Conservation (phyloP, 30 jellyfish, hydroid and myxozoan species). For the Rhopilema esculentum region DNA sequence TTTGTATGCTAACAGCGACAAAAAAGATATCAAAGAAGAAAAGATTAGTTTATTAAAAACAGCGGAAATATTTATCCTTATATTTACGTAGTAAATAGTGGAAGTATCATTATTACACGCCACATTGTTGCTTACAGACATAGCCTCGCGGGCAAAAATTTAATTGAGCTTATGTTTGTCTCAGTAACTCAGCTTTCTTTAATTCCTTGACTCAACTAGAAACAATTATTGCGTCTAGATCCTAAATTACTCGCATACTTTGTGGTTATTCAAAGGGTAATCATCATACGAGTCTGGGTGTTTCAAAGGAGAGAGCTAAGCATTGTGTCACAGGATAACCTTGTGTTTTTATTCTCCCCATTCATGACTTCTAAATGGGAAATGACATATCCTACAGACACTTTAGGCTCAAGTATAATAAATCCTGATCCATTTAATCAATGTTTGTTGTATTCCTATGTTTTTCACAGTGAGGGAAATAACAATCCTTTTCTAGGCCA, state of each 20-base stretch:
- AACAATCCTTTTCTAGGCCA: constrained; percentile 21
- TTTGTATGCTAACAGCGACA: no score
- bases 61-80: no score
- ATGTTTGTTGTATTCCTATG: constrained; percentile 31
- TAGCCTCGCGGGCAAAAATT: not conserved
- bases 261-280: constrained; percentile 48
- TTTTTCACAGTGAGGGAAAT: constrained; percentile 47
- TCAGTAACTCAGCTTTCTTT: not conserved
- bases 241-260: constrained; percentile 33
- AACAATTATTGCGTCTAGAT: constrained; percentile 42
- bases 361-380: constrained; percentile 25
- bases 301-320: not conserved
- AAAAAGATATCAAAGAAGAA: no score
- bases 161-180: not conserved
- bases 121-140: not conserved
- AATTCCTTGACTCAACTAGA: not conserved
- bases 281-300: not conserved
- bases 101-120: no score
- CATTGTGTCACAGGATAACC: constrained; percentile 12
- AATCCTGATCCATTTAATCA: constrained; percentile 66
- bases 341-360: constrained; percentile 13
- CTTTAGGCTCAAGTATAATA: constrained; percentile 51
- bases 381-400: constrained; percentile 49
- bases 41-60: no score
- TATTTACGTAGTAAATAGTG: no score